Base-by-base conservation (phyloP, 2,797 vertebrate species). In the Pempheris klunzingeri region DNA sequence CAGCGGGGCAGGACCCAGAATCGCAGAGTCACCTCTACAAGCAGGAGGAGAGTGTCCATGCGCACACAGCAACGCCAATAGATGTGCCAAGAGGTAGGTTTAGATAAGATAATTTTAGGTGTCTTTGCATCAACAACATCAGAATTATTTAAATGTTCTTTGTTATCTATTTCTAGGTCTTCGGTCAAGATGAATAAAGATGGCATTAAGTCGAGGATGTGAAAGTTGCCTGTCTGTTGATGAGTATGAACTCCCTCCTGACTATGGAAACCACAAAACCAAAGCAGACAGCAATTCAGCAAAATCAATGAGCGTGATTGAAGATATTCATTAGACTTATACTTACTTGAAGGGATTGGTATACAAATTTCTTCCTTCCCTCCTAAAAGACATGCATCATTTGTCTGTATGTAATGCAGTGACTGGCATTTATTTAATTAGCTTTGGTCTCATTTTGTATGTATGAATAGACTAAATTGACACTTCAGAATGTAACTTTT, bases 21-120 rank as follows among this genome's bases (percentile, higher is more conserved):
- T 73, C 95, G 93, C 57, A 93, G 94, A 89, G 82, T 74, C 59
- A 89, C 72, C 75, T 69, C 85, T 46, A 86, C 78, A 74, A 92
- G 82, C 87, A 94, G 96, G 74, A 92, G 93, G 72, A 94, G 93
- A 81, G 38, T 71, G 36, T 73, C 78, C 32, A 77, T 61, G 30
- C 87, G 91, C 72, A 87, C 84, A 69, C 92, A 92, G 77, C 79
- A 90, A 84, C 87, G 87, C 39, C 89, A 95, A 68, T 95, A 95
- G 86, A 87, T 30, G 61, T 84, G 71, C n/a, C 32, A 72, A 81
- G 59, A 87, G 84, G 92, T 92, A 77, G 67, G 88, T 71, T 81
- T n/a, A 32, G 12, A 65, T 32, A 11, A 34, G 4, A 52, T 38
- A 2, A 62, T 68, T 20, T 50, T 20, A 71, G 10, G 14, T 22